Evolutionary conservation across 2,888 invertebrate species (phyloP), one percentile per base, ranked within the genome.

Genomic region (Charanyca ferruginea): DNA sequence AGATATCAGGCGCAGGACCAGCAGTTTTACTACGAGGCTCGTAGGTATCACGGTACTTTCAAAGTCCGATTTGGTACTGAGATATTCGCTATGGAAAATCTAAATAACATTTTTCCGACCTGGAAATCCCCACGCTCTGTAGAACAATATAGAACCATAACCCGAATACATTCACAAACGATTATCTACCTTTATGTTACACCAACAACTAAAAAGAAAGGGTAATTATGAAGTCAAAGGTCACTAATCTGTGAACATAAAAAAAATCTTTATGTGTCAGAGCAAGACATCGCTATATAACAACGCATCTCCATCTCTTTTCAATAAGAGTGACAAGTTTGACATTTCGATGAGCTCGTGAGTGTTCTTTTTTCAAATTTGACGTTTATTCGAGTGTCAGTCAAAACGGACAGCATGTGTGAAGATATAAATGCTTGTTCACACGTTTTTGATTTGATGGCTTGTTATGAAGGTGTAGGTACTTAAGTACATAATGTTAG

Each of bases 321-420:
- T 25, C 0, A 45, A n/a, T 51, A 11, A 32, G 35, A 65, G 22
- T 59, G 77, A 54, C 78, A 72, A 66, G 45, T 61, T 66, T 75
- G 75, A 77, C 78, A 73, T 25, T 48, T 66, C 53, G 58, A 72
- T 55, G 73, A 77, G 78, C n/a, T 28, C 44, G 54, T 41, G 53
- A 44, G 52, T 48, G 44, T 13, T 32, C 32, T 61, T 74, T 61
- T 59, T 59, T 53, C 23, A 54, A 58, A 59, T 70, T 77, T 42
- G 23, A 35, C 57, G 54, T 59, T 54, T 45, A 42, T 72, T 38
- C 11, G 54, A 20, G 13, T 60, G 78, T 66, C 73, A 44, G 51
- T 75, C 61, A 72, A 25, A 53, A 13, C 16, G 47, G 66, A 41
- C 66, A 62, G 57, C 9, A 28, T 44, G 73, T 77, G 78, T 74